Evolutionary conservation across 2,113 vertebrate species (phyloP), one percentile per base, ranked within the genome.

Genomic region (Phodopus roborovskii): DNA sequence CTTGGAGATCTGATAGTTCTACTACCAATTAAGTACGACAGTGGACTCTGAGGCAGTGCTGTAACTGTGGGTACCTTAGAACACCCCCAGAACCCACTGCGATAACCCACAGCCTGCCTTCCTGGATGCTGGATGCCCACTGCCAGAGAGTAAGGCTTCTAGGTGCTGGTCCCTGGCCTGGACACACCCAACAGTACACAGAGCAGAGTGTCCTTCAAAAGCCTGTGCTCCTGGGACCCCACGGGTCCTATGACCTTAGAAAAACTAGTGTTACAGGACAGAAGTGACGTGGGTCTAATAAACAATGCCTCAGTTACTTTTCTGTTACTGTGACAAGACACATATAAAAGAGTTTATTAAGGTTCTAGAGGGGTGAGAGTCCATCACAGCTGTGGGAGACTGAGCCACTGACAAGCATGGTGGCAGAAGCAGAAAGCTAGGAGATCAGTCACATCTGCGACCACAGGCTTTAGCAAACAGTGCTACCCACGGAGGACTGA

Each of bases 11-110:
- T 74, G 96, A 78, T 78, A 58, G 92, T 73, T 91, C 93, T 9
- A 48, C 94, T 73, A 92, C 91, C 94, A 96, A 88, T 96, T 96
- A 97, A 77, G 81, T 90, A 94, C 11, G 77, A 86, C 0, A 60
- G 88, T 88, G 60, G 88, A 82, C 71, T 90, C 73, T 0, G 1
- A 86, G 88, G 88, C 91, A 77, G 88, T 20, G 39, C 81, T 48
- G 71, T 36, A 39, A 22, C 64, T 7, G 6, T 13, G 4, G 70
- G n/a, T 15, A 15, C 53, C 83, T 79, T 60, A 53, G 88, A 86
- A 79, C 26, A 19, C 64, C 92, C 90, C 83, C 3, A 13, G 73
- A 86, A 77, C 45, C 62, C 2, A 10, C 56, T 3, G 56, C 48
- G 64, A 75, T 48, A 77, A 87, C 42, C 6, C 42, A 58, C 22